Evolutionary conservation across 2,888 invertebrate genomes (phyloP).

Genomic region (Empis livida): DNA sequence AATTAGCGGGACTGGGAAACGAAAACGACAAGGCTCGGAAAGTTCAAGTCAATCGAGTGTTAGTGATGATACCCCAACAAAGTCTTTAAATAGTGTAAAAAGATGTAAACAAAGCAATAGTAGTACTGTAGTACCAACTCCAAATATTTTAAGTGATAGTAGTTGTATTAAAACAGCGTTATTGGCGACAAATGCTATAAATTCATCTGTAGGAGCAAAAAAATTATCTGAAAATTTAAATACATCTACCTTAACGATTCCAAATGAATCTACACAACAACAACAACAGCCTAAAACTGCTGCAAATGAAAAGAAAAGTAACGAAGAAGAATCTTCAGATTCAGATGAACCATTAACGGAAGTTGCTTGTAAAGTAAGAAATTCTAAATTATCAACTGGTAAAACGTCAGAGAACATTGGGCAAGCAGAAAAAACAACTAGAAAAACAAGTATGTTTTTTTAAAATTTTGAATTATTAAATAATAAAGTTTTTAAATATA

Average conservation of each 20-base stretch:
- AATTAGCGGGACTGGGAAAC: slow-evolving; percentile 34
- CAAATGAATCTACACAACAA: slow-evolving; percentile 13
- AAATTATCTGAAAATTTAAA: slow-evolving; percentile 35
- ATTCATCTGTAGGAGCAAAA: not conserved
- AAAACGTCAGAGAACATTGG: not conserved
- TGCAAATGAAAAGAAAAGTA: slow-evolving; percentile 12
- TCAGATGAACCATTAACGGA: slow-evolving; percentile 70
- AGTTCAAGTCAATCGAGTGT: slow-evolving; percentile 53
- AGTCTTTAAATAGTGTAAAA: slow-evolving; percentile 11
- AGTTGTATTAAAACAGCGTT: not conserved
- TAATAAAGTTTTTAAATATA: too few species aligned
- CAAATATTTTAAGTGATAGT: too few species aligned
- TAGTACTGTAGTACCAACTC: too few species aligned
- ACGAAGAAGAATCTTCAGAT: slow-evolving; percentile 56
- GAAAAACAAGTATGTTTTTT: too few species aligned
- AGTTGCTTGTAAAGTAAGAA: slow-evolving; percentile 50
- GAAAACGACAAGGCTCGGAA: slow-evolving; percentile 69
- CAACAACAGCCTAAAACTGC: slow-evolving; percentile 3
- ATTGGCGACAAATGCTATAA: slow-evolving; percentile 5
- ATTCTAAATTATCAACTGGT: slow-evolving; percentile 21
- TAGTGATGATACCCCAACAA: slow-evolving; percentile 39
- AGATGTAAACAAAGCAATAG: too few species aligned
- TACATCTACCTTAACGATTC: slow-evolving; percentile 12
- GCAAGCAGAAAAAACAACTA: too few species aligned
- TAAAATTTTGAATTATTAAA: too few species aligned